These are phyloP conservation scores for Xenopus tropicalis DNA, from an alignment of 2,113 vertebrate species.

Conservation along the genomic window DNA sequence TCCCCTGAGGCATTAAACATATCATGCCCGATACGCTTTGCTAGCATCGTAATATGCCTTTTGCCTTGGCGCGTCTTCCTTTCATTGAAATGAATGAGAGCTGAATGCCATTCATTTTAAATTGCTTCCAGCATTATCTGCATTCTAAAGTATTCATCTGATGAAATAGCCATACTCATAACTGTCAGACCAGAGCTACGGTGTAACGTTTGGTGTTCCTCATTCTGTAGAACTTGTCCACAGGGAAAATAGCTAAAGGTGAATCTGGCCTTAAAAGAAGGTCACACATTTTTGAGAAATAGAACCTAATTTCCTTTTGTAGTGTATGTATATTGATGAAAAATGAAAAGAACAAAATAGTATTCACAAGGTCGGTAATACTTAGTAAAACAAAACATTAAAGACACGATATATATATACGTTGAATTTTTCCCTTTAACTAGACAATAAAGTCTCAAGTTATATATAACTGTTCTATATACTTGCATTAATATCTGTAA, in stretches of 20 bases:
- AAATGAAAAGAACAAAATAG: too few relatives aligned
- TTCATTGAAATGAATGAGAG: conserved; percentile 46
- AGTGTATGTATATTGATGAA: too few relatives aligned
- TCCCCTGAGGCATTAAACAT: conserved; percentile 42
- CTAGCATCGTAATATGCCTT: conserved; percentile 44
- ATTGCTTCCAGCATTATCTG: conserved; percentile 44
- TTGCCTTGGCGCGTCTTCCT: conserved; percentile 43
- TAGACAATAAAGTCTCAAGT: too few relatives aligned
- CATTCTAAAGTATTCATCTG: conserved; percentile 41
- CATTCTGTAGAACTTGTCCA: conserved; percentile 29
- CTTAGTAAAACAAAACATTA: too few relatives aligned
- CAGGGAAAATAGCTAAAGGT: conserved; percentile 38
- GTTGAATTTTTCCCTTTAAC: too few relatives aligned
- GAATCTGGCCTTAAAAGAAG: conserved; percentile 36
- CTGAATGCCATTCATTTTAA: conserved; percentile 45
- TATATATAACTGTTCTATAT: too few relatives aligned
- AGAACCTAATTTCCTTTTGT: not conserved
- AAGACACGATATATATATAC: too few relatives aligned
- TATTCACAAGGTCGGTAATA: too few relatives aligned
- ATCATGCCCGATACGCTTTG: conserved; percentile 44
- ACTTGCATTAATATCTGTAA: too few relatives aligned
- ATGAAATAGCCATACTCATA: conserved; percentile 44
- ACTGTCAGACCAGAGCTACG: conserved; percentile 36
- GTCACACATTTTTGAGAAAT: conserved; percentile 19
- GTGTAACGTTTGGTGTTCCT: conserved; percentile 38